These are phyloP conservation scores for Caretta caretta DNA, from an alignment of 2,113 vertebrate genomes.

Conservation along the genomic window DNA sequence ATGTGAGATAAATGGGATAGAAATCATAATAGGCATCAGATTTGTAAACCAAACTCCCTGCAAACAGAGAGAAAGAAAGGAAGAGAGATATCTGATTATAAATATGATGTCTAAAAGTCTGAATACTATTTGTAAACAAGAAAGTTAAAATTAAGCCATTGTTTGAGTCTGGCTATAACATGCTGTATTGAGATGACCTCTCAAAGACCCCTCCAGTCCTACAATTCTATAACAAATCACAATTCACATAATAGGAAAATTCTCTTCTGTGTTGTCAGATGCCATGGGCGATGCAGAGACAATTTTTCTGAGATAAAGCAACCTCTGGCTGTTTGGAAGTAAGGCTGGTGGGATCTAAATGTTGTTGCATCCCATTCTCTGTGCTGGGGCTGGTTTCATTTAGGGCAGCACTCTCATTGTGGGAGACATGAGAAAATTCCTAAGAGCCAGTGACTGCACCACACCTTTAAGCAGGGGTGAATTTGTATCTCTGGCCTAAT, in stretches of 20 bases:
- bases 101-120: neutral
- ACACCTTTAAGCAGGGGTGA: too few relatives aligned
- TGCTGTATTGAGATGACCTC: too few relatives aligned
- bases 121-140: neutral
- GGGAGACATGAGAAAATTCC: neutral
- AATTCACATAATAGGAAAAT: neutral
- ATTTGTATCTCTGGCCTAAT: too few relatives aligned
- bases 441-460: neutral
- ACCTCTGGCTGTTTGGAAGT: neutral
- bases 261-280: neutral
- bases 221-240: neutral
- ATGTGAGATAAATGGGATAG: neutral
- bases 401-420: neutral
- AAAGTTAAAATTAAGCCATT: neutral
- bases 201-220: too few relatives aligned
- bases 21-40: neutral
- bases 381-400: neutral
- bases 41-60: neutral
- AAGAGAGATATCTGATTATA: neutral
- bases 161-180: neutral
- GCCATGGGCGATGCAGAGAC: neutral
- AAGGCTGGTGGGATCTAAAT: neutral
- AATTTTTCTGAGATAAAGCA: neutral
- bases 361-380: neutral
- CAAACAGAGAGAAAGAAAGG: neutral